phyloP scores from a whole-genome alignment of 1,140 invertebrate species.

The Drosophila subobscura region DNA sequence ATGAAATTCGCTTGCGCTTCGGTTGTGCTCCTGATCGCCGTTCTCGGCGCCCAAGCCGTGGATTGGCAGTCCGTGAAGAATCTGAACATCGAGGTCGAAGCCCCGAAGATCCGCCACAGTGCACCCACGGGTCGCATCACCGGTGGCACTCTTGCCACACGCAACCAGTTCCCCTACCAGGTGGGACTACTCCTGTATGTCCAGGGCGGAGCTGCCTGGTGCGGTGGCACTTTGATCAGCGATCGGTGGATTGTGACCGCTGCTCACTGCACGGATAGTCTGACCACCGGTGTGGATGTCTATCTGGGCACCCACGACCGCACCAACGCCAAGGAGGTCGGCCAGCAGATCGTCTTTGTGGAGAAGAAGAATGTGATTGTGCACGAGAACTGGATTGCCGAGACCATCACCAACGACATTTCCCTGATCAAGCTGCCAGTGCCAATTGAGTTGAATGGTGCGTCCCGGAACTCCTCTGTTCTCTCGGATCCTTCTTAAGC shows the following conservation, averaged over 20 bases:
- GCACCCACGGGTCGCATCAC: slow-evolving; percentile 64
- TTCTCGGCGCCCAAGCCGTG: slow-evolving; percentile 35
- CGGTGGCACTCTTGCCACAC: slow-evolving; percentile 56
- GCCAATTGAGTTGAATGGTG: slow-evolving; percentile 50
- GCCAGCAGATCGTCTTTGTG: slow-evolving; percentile 66
- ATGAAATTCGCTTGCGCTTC: slow-evolving; percentile 49
- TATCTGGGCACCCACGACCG: slow-evolving; percentile 68
- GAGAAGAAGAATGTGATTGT: slow-evolving; percentile 55
- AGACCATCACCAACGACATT: slow-evolving; percentile 60
- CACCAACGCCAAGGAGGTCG: slow-evolving; percentile 47
- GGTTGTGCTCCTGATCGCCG: slow-evolving; percentile 30
- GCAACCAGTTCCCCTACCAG: slow-evolving; percentile 85
- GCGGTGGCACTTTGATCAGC: slow-evolving; percentile 86
- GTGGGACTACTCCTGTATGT: slow-evolving; percentile 83
- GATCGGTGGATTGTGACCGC: slow-evolving; percentile 86
- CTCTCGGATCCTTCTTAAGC: not conserved
- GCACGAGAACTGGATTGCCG: slow-evolving; percentile 33
- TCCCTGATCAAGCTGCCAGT: slow-evolving; percentile 68
- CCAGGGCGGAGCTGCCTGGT: slow-evolving; percentile 77
- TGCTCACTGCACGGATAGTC: slow-evolving; percentile 85
- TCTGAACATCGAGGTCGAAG: slow-evolving; percentile 28
- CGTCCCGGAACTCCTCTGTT: not conserved
- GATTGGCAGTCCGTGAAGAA: slow-evolving; percentile 49
- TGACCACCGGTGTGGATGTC: slow-evolving; percentile 78
- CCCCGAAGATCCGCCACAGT: slow-evolving; percentile 13